Base-by-base conservation (phyloP, 2,797 vertebrate genomes). In the Oreochromis grahami region DNA sequence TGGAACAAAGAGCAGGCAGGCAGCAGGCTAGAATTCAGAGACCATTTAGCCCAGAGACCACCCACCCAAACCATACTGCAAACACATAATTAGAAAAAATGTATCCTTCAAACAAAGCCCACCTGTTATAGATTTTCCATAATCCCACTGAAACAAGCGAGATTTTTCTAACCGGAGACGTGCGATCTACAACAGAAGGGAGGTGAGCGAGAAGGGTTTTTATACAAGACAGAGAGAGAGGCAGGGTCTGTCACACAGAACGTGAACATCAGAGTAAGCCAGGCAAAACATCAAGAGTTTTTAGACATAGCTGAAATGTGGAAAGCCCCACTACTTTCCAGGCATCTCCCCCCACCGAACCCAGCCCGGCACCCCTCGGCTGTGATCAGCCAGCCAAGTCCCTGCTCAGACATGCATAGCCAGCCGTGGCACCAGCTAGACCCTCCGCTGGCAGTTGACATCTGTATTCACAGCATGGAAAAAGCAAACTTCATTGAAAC, bases 101-200 rank as follows among this genome's bases (percentile, higher is more conserved):
- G 87, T 90, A 85, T 91, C 85, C 84, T 92, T 91, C 90, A 93
- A 95, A 94, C 88, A 94, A 53, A 86, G 84, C 89, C 89, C 94
- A 96, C 94, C 95, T 96, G 94, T 84, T 93, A 89, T 84, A 93
- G 92, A 95, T 95, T 95, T 95, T 88, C 86, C 19, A 85, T 88
- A 93, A 94, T 82, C 89, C 88, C 86, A 81, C 78, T 84, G 84
- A 89, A 93, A 90, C 80, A 90, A 92, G 94, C 81, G 77, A 24
- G 84, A 85, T 78, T 89, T 89, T 84, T 65, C 55, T 68, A 70
- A 86, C 52, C 43, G 82, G 86, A 91, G 88, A 83, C 84, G 87
- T 17, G 55, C 88, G 87, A 91, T 85, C 86, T 86, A 78, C 21
- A 87, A 86, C 88, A 88, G 89, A 91, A 86, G 80, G 90, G 77